Base-by-base conservation (phyloP, 1,140 invertebrate genomes). In the Rhopalosiphum padi region DNA sequence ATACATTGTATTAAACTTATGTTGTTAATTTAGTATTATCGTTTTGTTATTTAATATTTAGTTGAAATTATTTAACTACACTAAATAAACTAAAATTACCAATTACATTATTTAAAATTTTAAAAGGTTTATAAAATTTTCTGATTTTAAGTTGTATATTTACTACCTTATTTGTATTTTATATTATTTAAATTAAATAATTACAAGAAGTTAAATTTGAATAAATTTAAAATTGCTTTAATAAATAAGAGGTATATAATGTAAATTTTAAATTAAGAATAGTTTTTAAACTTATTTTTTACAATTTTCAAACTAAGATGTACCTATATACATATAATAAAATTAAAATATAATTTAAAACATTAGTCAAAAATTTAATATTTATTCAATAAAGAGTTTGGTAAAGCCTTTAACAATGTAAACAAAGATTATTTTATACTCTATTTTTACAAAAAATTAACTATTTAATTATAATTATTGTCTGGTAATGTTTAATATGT, bases 111-210 rank as follows among this genome's bases (percentile, higher is more conserved):
- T n/a, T 77, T 77, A n/a, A 77, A 77, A 77, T 0, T 7, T 46
- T 9, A n/a, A 77, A 77, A 77, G 3, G 60, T n/a, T n/a, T n/a
- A 77, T n/a, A 77, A n/a, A 15, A 77, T n/a, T 77, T n/a, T 18
- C 60, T 77, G n/a, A n/a, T 77, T 77, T 77, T n/a, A 77, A 68
- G 30, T 68, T 68, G 60, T 68, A 18, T 18, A n/a, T 77, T n/a
- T n/a, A n/a, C 15, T 77, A 18, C 60, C 30, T n/a, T 77, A 18
- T 77, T n/a, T 18, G 18, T 77, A 77, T 77, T 77, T 77, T 21
- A 77, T 77, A 77, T 77, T n/a, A n/a, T 77, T 77, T 77, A n/a
- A 77, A 77, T n/a, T 18, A 77, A 77, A 77, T 77, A 77, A 77
- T 77, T 77, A n/a, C n/a, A 77, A n/a, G 15, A 77, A 77, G 60